A percentile compares a stretch with the other conserved stretches of the same genome.
Conservation (phyloP, 2,113 vertebrate genomes). For the Chaetodon auriga region DNA sequence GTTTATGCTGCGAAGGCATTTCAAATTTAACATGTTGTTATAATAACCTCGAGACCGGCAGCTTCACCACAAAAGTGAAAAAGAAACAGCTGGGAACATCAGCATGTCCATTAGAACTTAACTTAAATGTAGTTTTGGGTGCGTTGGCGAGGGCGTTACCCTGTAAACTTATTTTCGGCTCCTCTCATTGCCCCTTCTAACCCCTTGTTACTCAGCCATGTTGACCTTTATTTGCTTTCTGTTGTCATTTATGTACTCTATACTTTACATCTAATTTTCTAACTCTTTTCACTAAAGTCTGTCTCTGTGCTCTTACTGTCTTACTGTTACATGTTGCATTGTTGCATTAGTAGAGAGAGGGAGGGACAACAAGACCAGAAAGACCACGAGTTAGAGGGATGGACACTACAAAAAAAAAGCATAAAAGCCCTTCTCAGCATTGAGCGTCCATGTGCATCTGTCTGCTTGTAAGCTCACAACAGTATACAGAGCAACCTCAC, state of each 20-base stretch:
- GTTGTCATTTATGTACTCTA: not conserved
- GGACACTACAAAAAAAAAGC: conserved; percentile 25
- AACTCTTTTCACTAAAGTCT: not conserved
- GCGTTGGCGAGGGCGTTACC: too few species aligned
- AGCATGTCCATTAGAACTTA: not conserved
- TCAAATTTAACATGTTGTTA: not conserved
- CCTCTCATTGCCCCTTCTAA: not conserved
- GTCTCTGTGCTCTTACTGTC: conserved; percentile 10
- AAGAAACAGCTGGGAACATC: not conserved
- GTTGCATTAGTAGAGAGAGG: conserved; percentile 26
- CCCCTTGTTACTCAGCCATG: not conserved
- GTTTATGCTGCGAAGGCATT: not conserved
- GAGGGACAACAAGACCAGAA: not conserved
- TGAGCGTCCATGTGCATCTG: conserved; percentile 62
- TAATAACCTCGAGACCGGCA: not conserved
- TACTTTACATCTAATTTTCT: not conserved
- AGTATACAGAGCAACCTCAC: conserved; percentile 54
- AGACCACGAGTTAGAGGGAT: conserved; percentile 32
- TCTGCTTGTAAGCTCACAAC: conserved; percentile 55
- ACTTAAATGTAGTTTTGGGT: not conserved
- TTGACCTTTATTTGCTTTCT: not conserved
- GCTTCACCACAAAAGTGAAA: not conserved
- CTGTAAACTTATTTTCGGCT: not conserved
- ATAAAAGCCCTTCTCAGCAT: conserved; percentile 65
- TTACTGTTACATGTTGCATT: conserved; percentile 8